Evolutionary conservation across 2,797 vertebrate genomes (phyloP), one percentile per base, ranked within the genome.

Genomic region (Halcyon smyrnensis): DNA sequence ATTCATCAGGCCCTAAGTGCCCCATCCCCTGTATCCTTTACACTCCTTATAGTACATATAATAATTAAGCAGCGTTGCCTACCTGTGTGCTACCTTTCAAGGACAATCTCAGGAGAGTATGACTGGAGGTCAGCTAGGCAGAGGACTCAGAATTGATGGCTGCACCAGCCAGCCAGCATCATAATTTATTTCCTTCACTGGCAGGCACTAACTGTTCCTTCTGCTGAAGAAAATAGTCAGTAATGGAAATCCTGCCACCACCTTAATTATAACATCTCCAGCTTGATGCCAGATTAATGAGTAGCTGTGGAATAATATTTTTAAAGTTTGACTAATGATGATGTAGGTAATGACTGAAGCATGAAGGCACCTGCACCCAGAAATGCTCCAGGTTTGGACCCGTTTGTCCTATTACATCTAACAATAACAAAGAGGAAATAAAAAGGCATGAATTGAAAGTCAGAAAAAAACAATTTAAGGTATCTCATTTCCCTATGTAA

Each of bases 161-260:
- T 73, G 32, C 51, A 37, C 51, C 28, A 6, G n/a, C 56, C 81
- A 91, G 51, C 25, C 70, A 34, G 46, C 5, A n/a, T 7, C 78
- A 34, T 45, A 16, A 75, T 60, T 91, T 67, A 51, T 84, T 46
- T 87, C 79, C 36, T 80, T 28, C 5, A 1, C 91, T 93, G 74
- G 37, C 67, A 73, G 46, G 74, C 74, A 79, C 74, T 41, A 8
- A 57, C 54, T 10, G 4, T 19, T 89, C 82, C 79, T 82, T 67
- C 87, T 87, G 60, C 89, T 71, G 76, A 64, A 71, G 64, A 36
- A 93, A 87, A 90, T 0, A 77, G 56, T 18, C 81, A 79, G 53
- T 43, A 84, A 81, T 79, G 74, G 86, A 92, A 95, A 94, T 92
- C 65, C 94, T 90, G 89, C 74, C 89, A 93, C 50, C 67, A 76